These are phyloP conservation scores for Hyperoodon ampullatus DNA, from an alignment of 2,113 vertebrate species.

Conservation along the genomic window DNA sequence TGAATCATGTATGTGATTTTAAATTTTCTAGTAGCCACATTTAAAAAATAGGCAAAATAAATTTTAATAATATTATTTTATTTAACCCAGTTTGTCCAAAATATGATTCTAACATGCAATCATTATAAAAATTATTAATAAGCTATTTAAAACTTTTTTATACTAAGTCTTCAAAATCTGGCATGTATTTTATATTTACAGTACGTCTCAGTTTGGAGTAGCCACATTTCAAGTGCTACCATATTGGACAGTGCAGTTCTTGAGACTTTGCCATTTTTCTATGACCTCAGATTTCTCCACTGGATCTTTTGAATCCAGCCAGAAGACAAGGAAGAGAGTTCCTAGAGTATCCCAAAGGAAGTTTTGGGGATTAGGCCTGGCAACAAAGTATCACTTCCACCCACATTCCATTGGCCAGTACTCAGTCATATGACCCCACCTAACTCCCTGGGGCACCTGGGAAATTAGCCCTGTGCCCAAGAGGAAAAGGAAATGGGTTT, in stretches of 20 bases:
- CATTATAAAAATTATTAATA: constrained; percentile 11
- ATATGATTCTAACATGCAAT: constrained; percentile 6
- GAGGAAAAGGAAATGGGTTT: constrained; percentile 30
- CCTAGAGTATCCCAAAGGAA: not conserved
- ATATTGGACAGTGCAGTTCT: not conserved
- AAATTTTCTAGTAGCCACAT: not conserved
- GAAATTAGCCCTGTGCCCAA: not conserved
- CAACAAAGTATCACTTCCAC: not conserved
- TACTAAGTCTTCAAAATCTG: not conserved
- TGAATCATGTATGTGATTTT: not conserved
- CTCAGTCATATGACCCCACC: not conserved
- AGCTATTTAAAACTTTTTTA: not conserved
- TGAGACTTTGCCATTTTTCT: not conserved
- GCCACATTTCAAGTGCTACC: not conserved
- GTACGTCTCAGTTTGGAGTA: not conserved
- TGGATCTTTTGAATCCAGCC: not conserved
- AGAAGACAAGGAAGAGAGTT: not conserved
- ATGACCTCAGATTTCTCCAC: not conserved
- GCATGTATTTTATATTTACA: not conserved
- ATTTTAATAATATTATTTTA: constrained; percentile 29
- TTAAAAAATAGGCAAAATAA: not conserved
- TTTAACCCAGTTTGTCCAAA: not conserved
- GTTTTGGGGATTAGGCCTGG: not conserved
- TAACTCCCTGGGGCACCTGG: not conserved
- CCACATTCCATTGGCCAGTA: not conserved